phyloP scores from a whole-genome alignment of 2,797 vertebrate genomes.

The Chanos chanos region DNA sequence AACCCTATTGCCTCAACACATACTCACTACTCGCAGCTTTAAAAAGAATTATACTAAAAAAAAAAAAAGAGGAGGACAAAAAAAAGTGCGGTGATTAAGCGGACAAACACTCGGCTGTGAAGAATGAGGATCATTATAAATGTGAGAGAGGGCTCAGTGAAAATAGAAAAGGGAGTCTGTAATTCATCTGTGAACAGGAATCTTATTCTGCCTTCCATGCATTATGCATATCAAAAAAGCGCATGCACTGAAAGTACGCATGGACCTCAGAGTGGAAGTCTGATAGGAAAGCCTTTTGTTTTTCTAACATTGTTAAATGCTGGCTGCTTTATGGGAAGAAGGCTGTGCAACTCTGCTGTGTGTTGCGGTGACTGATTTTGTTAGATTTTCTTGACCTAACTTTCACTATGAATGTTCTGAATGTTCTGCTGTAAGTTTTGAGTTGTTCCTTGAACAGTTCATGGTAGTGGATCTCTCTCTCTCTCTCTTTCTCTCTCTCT shows the following conservation, averaged over 20 bases:
- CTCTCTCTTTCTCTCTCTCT: neutral
- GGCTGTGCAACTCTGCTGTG: neutral
- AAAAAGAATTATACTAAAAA: too few relatives aligned
- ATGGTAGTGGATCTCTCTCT: neutral
- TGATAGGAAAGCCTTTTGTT: slow-evolving; percentile 2
- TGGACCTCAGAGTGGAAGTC: neutral
- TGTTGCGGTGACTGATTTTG: neutral
- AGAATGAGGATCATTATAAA: slow-evolving; percentile 31
- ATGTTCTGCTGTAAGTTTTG: neutral
- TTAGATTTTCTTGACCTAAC: neutral
- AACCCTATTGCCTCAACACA: neutral
- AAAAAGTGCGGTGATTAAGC: slow-evolving; percentile 29
- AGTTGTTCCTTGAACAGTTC: neutral
- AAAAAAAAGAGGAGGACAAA: slow-evolving; percentile 10
- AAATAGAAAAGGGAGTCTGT: slow-evolving; percentile 25
- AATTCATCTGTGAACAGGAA: slow-evolving; percentile 34
- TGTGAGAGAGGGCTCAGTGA: slow-evolving; percentile 16
- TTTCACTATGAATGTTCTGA: neutral
- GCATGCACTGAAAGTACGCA: slow-evolving; percentile 23
- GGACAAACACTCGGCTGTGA: slow-evolving; percentile 22
- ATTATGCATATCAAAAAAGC: slow-evolving; percentile 27
- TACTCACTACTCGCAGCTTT: neutral
- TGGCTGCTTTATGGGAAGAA: neutral
- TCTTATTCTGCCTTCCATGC: slow-evolving; percentile 30
- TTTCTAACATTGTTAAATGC: neutral